A percentile compares a stretch with the other conserved stretches of the same genome.
Evolutionary conservation across 2,888 invertebrate genomes (phyloP).

Genomic region (Noctua fimbriata): DNA sequence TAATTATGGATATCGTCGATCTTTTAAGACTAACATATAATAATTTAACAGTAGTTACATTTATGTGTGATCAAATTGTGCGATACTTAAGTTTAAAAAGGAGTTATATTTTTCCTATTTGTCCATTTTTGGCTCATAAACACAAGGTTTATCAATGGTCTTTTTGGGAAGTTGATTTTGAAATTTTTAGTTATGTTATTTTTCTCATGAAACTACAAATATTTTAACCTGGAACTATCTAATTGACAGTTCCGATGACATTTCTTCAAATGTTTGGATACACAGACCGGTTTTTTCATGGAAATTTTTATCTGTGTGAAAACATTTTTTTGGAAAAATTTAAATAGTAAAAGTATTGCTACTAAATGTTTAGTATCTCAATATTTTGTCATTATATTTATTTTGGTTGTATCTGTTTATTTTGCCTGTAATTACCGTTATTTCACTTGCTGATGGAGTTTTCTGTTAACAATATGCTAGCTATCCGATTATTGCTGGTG

Average conservation of each 20-base stretch:
- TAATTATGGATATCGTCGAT: not conserved
- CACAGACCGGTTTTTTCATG: not conserved
- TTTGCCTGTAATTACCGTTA: no score
- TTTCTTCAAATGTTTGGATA: constrained; percentile 30
- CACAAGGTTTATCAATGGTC: not conserved
- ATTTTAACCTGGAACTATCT: constrained; percentile 19
- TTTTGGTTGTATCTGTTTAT: not conserved
- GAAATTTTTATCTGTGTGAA: not conserved
- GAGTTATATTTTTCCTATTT: not conserved
- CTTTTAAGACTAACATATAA: not conserved
- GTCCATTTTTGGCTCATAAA: not conserved
- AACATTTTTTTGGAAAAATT: not conserved
- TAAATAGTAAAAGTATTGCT: not conserved
- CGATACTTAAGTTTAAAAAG: not conserved
- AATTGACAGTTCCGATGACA: constrained; percentile 44
- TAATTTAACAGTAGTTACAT: not conserved
- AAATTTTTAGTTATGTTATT: constrained; percentile 13
- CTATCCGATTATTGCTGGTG: constrained; percentile 62
- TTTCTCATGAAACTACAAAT: not conserved
- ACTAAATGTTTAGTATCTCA: not conserved
- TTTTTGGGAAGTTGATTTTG: not conserved
- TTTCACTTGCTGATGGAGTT: not conserved
- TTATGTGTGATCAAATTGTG: not conserved
- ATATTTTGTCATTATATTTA: not conserved
- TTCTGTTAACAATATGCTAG: not conserved